Evolutionary conservation across 2,113 vertebrate species (phyloP), one percentile per base, ranked within the genome.

Genomic region (Falco punctatus): DNA sequence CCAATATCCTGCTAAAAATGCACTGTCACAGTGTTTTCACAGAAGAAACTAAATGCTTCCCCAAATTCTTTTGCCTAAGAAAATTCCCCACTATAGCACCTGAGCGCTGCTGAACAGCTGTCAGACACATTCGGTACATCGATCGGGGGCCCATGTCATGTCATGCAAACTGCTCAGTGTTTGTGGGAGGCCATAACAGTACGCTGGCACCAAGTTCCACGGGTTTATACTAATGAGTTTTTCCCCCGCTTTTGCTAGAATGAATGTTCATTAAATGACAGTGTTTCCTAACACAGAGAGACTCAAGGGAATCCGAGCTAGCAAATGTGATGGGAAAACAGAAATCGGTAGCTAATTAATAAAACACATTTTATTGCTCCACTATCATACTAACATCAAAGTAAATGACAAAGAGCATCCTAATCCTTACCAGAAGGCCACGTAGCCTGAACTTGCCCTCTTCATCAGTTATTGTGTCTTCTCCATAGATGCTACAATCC

Each of bases 381-480:
- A 38, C 2, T 23, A 9, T 8, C 32, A 65, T 8, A 28, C 5
- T 59, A 80, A 72, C 26, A 30, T 15, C 28, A 13, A 59, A 38
- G n/a, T 4, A 52, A 90, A 35, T 13, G 16, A 54, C 48, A 26
- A 28, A 5, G 55, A 59, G 24, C 2, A 3, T 35, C 32, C 35
- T 0, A 9, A 69, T 74, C 51, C 98, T 99, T 96, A 99, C 99
- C 99, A 99, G 97, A 74, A 99, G 97, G 57, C 99, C 99, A 88
- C 99, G 98, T 12, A 99, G 98, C 59, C 99, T 97, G 97, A 99
- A 99, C 84, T 98, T 99, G 4, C 99, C 99, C 81, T 99, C 99
- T 71, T 99, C 99, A 10, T 99, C 99, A 0, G 99, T 99, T 94
- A 99, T 95, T 0, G 99, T 99, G 97, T 99, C 99, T 97, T 99